Evolutionary conservation across 2,888 invertebrate species (phyloP), one percentile per base, ranked within the genome.

Genomic region (Cordylochernes scorpioides): DNA sequence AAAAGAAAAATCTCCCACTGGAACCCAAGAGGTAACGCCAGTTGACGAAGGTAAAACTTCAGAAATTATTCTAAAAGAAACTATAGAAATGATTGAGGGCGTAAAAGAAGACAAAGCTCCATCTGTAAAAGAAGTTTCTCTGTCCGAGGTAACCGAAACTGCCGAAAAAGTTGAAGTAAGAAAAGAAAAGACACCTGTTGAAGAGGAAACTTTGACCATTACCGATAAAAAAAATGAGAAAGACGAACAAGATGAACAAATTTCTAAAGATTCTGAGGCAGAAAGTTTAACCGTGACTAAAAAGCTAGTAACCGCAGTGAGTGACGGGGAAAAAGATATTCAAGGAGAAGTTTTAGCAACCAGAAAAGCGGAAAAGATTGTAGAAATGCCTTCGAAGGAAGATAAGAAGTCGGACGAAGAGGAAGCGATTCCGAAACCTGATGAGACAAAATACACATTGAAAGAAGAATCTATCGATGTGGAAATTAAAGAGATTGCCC

Each of bases 1-100:
- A 17, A 28, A 28, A 18, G 28, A 28, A 5, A 28, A 21, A n/a
- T 17, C 28, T n/a, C 17, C 18, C 14, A 22, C 14, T 14, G 8
- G 6, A 9, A 15, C 15, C 13, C 14, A 28, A 28, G 18, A 28
- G 15, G 22, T 10, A 15, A 7, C 10, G 9, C 6, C 18, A n/a
- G 15, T 17, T 17, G 18, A 17, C 8, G 18, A 17, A 28, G 15
- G 18, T 9, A 12, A 5, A 26, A 15, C 9, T 13, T n/a, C 12
- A 16, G 17, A 30, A 25, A 14, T 5, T 17, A n/a, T 10, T 29
- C 2, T 24, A 4, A 7, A 29, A 29, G 15, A 14, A 14, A 12
- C 15, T 8, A 13, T 24, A 15, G 12, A 24, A 15, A 15, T 13
- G 10, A 14, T 25, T n/a, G 16, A n/a, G 14, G 15, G 7, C 6